These are phyloP conservation scores for Chrysogorgia sp. DNA, from an alignment of 92 coral and sea anemone genomes.

Conservation along the genomic window DNA sequence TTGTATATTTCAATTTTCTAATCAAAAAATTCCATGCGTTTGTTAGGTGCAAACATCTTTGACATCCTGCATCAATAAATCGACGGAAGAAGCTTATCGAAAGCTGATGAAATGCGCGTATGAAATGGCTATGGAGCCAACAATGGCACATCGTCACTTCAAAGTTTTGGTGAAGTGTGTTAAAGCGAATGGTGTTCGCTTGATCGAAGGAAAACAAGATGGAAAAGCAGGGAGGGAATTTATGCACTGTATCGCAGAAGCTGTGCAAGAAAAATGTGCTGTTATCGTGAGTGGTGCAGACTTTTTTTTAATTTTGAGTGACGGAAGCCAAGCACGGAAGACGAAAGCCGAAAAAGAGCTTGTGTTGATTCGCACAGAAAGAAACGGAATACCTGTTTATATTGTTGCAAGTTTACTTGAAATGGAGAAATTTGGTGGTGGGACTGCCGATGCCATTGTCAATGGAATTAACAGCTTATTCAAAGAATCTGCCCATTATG, in stretches of 20 bases:
- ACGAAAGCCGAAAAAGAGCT: slow-evolving; percentile 48
- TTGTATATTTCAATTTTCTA: too few species aligned
- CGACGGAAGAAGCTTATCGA: slow-evolving; percentile 48
- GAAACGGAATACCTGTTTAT: slow-evolving; percentile 53
- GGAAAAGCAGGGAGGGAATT: slow-evolving; percentile 56
- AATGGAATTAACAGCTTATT: slow-evolving; percentile 49
- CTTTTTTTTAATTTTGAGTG: slow-evolving; percentile 44
- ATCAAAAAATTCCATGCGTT: too few species aligned
- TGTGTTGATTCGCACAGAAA: slow-evolving; percentile 37
- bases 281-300: slow-evolving; percentile 46
- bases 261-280: slow-evolving; percentile 44
- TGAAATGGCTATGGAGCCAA: slow-evolving; percentile 47
- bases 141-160: slow-evolving; percentile 47
- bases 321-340: slow-evolving; percentile 59
- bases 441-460: slow-evolving; percentile 32
- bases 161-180: slow-evolving; percentile 40
- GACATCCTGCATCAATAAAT: slow-evolving; percentile 37
- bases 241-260: slow-evolving; percentile 51
- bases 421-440: slow-evolving; percentile 48
- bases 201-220: slow-evolving; percentile 34
- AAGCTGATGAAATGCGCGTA: too few species aligned
- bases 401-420: slow-evolving; percentile 49
- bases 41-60: not conserved
- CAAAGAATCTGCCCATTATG: slow-evolving; percentile 22
- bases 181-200: slow-evolving; percentile 59